Evolutionary conservation across 1,140 invertebrate species (phyloP), one percentile per base, ranked within the genome.

Genomic region (Scaptomyza montana): DNA sequence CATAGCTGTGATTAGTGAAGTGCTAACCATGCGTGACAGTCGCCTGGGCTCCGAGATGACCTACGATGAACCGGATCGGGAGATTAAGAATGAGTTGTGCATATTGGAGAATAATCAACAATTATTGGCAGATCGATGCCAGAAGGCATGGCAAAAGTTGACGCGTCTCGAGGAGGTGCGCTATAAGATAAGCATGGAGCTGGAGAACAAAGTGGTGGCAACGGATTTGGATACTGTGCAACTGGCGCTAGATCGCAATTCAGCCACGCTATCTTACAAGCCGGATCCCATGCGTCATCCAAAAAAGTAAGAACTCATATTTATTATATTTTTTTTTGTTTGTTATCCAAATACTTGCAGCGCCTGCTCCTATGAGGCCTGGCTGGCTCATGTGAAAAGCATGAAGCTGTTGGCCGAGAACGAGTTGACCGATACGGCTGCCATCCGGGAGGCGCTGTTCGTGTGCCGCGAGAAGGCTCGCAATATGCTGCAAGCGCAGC

Each of bases 71-170:
- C 95, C 94, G 45, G 96, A 97, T 89, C 94, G 93, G 16, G 96
- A 98, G 92, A 92, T 98, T 49, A 96, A 97, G 92, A 97, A 96
- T 90, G 96, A 97, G 92, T 92, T 96, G 25, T 94, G 94, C 61
- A 93, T 96, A 5, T 94, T 96, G 30, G 96, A 97, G 89, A 94
- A 94, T 16, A 95, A 96, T 63, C 96, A 96, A 84, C 94, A 95
- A 69, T 90, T 95, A 74, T 89, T 97, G 36, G 94, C 95, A 36
- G 94, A 95, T 69, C 94, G 95, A 64, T 95, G 95, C 74, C 95
- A 96, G 84, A 94, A 95, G 36, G 94, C 95, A 0, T 97, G 97
- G 96, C 96, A 98, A 89, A 97, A 97, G 92, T 92, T 97, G 9
- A 96, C 96, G 84, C 94, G 95, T 43, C 91, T 98, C 21, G 95